Percentiles rank a stretch among this genome's conserved stretches.
Conservation (phyloP, 2,888 invertebrate genomes). For the Drosophila mettleri region DNA sequence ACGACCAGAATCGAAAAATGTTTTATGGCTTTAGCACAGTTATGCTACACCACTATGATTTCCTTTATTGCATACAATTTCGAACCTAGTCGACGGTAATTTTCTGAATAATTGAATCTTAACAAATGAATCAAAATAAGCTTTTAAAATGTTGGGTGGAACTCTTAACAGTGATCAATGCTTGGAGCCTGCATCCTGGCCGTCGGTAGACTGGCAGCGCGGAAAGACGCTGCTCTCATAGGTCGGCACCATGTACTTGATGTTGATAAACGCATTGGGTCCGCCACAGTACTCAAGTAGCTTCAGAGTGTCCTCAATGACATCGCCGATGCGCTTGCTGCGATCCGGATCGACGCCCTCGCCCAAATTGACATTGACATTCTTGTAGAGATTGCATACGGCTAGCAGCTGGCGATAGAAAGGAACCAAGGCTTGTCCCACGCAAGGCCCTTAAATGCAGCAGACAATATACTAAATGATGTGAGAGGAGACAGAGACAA, state of each 20-base stretch:
- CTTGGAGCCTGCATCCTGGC: not conserved
- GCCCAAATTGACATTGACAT: conserved; percentile 90
- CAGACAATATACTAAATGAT: not conserved
- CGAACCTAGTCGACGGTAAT: conserved; percentile 46
- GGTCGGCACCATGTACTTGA: conserved; percentile 99
- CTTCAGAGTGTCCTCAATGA: conserved; percentile 96
- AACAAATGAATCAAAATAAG: conserved; percentile 32
- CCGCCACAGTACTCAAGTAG: conserved; percentile 96
- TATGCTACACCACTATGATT: conserved; percentile 1
- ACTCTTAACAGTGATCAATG: conserved; percentile 9
- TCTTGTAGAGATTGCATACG: conserved; percentile 92
- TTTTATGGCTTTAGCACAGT: not conserved
- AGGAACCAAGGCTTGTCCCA: conserved; percentile 97
- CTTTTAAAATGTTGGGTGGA: conserved; percentile 5
- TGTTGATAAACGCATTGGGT: conserved; percentile 98
- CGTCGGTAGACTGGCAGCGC: conserved; percentile 50
- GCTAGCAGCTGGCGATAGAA: conserved; percentile 98
- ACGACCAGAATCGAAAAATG: no score
- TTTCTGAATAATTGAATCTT: conserved; percentile 25
- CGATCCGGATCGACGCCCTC: conserved; percentile 95
- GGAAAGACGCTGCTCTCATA: conserved; percentile 92
- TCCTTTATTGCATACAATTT: conserved; percentile 52
- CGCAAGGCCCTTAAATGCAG: conserved; percentile 80
- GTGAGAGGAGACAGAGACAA: not conserved
- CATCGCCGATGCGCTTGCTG: conserved; percentile 94